Evolutionary conservation across 2,888 invertebrate genomes (phyloP), one percentile per base, ranked within the genome.

Genomic region (Eurois occulta): DNA sequence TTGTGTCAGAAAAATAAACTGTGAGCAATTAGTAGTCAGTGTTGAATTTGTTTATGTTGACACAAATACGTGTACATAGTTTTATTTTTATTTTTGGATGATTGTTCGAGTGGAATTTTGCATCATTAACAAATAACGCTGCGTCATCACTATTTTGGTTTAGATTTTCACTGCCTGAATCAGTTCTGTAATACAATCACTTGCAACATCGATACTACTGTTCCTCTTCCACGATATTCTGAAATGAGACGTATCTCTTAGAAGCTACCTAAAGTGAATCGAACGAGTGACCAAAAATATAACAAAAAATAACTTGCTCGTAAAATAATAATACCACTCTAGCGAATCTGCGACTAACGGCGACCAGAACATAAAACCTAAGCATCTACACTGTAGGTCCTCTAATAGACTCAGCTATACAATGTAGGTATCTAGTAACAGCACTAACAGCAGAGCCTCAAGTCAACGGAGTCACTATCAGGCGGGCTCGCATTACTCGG

Each of bases 381-480:
- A 84, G 70, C 58, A 64, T 68, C 70, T 73, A 73, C 72, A 55
- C 64, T 77, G 60, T 81, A 67, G 71, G 65, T 72, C 52, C 72
- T 77, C 35, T 18, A 35, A 55, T 75, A 75, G 62, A 65, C 58
- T 32, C 7, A 66, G 52, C 48, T 85, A 64, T 73, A 84, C 35
- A 32, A 70, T 32, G n/a, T 75, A 55, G 8, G 58, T 72, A 62
- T 1, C 60, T 32, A 83, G 70, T 41, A 41, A 41, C 41, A 41
- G 76, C 35, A 35, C 35, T 13, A 62, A 78, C 72, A 74, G 76
- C 38, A 64, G 77, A 75, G 43, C 66, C 69, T 85, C 60, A 70
- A 85, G 81, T 72, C 74, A 67, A 71, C 73, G 74, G 60, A 65
- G 52, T 85, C 76, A 74, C 76, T 80, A 85, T 85, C 82, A 86